phyloP scores from a whole-genome alignment of 2,888 invertebrate genomes.

The Brachyopa scutellaris region DNA sequence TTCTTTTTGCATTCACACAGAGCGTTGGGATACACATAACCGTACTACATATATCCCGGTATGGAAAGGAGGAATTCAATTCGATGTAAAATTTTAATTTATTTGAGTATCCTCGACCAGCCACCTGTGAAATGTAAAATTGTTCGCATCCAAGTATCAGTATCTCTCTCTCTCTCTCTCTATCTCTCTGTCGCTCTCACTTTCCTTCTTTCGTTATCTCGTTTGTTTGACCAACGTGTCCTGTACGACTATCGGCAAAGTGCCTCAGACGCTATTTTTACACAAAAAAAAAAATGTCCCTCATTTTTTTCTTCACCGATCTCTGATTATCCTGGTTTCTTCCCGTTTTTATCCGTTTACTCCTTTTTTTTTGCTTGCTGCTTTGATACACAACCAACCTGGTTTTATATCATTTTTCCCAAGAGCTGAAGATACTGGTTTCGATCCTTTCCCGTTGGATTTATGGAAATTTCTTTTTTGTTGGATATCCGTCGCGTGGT shows the following conservation, averaged over 20 bases:
- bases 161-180: neutral
- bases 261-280: too few relatives aligned
- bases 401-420: slow-evolving; percentile 1
- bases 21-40: slow-evolving; percentile 1
- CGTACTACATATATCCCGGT: neutral
- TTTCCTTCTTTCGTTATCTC: too few relatives aligned
- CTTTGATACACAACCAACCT: neutral
- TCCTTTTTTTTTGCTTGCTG: slow-evolving; percentile 1
- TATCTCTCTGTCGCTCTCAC: neutral
- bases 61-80: slow-evolving; percentile 58
- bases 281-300: too few relatives aligned
- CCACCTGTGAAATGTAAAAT: slow-evolving; percentile 71
- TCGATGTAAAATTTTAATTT: slow-evolving; percentile 72
- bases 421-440: neutral
- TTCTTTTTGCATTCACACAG: neutral
- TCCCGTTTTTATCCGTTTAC: neutral
- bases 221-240: too few relatives aligned
- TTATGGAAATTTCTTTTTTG: slow-evolving; percentile 62
- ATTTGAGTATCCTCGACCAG: slow-evolving; percentile 70
- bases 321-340: slow-evolving; percentile 56
- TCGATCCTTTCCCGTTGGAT: too few relatives aligned
- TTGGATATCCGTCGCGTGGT: slow-evolving; percentile 17
- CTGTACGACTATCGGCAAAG: too few relatives aligned
- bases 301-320: neutral
- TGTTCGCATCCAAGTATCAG: slow-evolving; percentile 12